Evolutionary conservation across 2,113 vertebrate genomes (phyloP).

Genomic region (Rhinoderma darwinii): DNA sequence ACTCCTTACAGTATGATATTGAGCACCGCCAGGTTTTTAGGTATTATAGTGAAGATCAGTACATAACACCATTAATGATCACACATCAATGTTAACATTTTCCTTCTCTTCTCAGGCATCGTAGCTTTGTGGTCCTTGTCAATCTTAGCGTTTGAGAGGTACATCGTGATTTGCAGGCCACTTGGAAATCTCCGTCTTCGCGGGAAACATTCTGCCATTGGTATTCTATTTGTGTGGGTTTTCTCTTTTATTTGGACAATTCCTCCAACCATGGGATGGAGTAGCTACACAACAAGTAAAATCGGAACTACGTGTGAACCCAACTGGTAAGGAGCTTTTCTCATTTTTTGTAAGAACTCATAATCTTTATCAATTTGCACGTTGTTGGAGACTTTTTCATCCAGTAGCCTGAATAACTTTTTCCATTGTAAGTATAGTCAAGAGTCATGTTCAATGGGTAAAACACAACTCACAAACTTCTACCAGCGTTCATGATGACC

Average conservation of each 20-base stretch:
- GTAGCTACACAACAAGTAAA: conserved; percentile 88
- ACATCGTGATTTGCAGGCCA: conserved; percentile 82
- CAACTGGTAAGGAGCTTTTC: conserved; percentile 81
- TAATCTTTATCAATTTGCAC: no score
- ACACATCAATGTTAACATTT: no score
- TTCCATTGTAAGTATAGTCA: background rate
- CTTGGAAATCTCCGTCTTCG: conserved; percentile 73
- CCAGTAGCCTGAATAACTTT: background rate
- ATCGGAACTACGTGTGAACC: conserved; percentile 93
- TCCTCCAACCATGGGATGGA: conserved; percentile 86
- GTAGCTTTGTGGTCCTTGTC: conserved; percentile 89
- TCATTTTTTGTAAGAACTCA: background rate
- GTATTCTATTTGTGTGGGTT: conserved; percentile 83
- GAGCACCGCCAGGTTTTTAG: no score
- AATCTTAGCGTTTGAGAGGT: conserved; percentile 85
- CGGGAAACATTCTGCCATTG: conserved; percentile 78
- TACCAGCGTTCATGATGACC: background rate
- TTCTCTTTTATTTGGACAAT: conserved; percentile 90
- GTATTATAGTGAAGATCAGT: background rate
- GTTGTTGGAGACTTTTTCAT: background rate
- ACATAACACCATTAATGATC: background rate
- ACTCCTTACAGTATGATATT: no score
- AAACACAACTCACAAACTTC: background rate
- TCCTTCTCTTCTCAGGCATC: conserved; percentile 73
- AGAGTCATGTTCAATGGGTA: background rate